phyloP scores from a whole-genome alignment of 2,888 invertebrate species.

The Yponomeuta plumbellus region DNA sequence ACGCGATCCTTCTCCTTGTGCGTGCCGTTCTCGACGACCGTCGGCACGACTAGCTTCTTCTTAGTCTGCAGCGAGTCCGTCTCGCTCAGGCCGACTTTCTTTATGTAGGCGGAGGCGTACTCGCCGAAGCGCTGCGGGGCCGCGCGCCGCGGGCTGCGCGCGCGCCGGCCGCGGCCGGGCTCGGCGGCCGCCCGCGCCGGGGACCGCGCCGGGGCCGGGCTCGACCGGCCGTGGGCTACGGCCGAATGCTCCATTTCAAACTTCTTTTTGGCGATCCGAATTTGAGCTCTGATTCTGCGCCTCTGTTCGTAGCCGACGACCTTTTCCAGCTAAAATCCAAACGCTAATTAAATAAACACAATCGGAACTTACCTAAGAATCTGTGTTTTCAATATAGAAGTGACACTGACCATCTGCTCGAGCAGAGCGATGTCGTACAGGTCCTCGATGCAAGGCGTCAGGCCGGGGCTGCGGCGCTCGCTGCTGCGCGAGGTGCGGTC shows the following conservation, averaged over 20 bases:
- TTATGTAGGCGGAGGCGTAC: constrained; percentile 70
- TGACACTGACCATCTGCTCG: constrained; percentile 80
- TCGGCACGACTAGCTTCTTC: background rate
- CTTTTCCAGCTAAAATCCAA: constrained; percentile 80
- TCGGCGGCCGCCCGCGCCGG: constrained; percentile 38
- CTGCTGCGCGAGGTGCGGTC: constrained; percentile 57
- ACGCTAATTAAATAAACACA: constrained; percentile 33
- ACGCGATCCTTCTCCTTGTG: constrained; percentile 27
- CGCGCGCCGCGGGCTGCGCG: constrained; percentile 48
- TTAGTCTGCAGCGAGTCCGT: constrained; percentile 18
- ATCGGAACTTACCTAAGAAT: constrained; percentile 21
- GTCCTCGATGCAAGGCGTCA: constrained; percentile 80
- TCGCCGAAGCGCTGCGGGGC: constrained; percentile 63
- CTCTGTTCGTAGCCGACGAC: constrained; percentile 86
- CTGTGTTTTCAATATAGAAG: background rate
- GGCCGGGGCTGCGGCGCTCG: constrained; percentile 65
- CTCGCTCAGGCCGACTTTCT: constrained; percentile 61
- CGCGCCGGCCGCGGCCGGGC: constrained; percentile 37
- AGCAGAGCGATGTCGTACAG: constrained; percentile 82
- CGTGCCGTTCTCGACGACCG: background rate
- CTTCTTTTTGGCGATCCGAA: constrained; percentile 82
- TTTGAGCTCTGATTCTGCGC: constrained; percentile 85
- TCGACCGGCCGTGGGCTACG: constrained; percentile 26
- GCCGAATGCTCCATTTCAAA: constrained; percentile 53
- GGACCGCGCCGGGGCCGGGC: constrained; percentile 26